These are phyloP conservation scores for Laterallus jamaicensis DNA, from an alignment of 2,113 vertebrate species.

Conservation along the genomic window DNA sequence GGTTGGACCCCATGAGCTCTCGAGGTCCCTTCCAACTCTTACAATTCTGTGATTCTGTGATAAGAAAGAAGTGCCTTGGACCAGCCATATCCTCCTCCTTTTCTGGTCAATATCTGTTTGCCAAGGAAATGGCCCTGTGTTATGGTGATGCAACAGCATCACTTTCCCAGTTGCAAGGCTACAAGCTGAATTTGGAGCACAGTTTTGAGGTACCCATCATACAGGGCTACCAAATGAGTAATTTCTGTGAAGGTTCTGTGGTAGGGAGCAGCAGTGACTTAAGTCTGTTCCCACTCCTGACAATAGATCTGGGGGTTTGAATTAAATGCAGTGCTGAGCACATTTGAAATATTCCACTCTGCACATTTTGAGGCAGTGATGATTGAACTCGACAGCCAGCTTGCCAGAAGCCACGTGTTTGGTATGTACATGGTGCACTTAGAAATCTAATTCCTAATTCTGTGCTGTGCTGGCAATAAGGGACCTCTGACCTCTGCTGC, in stretches of 20 bases:
- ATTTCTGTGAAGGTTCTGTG: background rate
- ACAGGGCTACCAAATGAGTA: background rate
- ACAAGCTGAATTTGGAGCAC: background rate
- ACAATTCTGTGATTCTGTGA: no score
- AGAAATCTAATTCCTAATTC: background rate
- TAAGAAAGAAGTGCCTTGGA: no score
- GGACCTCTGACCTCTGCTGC: background rate
- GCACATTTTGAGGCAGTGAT: background rate
- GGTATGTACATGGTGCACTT: background rate
- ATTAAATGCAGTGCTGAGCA: background rate
- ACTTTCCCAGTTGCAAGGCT: background rate
- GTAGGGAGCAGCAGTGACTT: background rate
- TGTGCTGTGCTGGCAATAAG: background rate
- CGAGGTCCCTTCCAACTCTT: no score
- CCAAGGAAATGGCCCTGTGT: background rate
- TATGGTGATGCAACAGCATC: background rate
- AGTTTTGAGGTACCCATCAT: accelerated
- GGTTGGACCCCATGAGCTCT: no score
- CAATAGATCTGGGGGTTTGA: background rate
- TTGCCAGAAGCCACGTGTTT: background rate
- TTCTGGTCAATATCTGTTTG: background rate
- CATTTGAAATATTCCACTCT: background rate
- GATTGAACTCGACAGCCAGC: background rate
- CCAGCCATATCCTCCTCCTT: background rate
- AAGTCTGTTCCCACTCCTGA: background rate